Evolutionary conservation across 2,888 invertebrate genomes (phyloP), one percentile per base, ranked within the genome.

Genomic region (Dryocosmus kuriphilus): DNA sequence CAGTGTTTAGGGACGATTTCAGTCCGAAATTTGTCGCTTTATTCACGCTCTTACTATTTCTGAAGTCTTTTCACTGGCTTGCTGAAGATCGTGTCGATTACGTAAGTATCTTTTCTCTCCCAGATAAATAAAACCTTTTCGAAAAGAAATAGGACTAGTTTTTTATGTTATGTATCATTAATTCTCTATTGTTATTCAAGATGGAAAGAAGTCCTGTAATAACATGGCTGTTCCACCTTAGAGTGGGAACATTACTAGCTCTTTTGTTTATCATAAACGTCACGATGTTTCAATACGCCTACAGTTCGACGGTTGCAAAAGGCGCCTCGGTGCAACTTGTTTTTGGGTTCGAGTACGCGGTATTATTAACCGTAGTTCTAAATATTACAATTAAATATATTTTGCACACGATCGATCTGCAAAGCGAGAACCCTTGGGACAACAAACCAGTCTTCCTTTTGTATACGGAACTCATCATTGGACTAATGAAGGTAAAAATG

Each of bases 21-120:
- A 98, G 98, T 93, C 98, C 98, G 19, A 97, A 97, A 91, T 99
- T 99, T 93, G 98, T 99, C 86, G 98, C 98, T 38, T 93, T 99
- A 78, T 99, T 99, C 91, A 99, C 99, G 3, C 94, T 99, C 65
- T 93, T 99, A 77, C 93, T 99, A 80, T 99, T 99, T 92, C 93
- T 99, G 41, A 99, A 99, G 93, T 98, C 98, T 91, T 99, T 99
- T 93, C 99, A 99, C 93, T 99, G 99, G 99, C 93, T 99, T 60
- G 98, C 98, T 24, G 99, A 99, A 92, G 99, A 99, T 90, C 94
- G 99, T 90, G 98, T 99, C 51, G 99, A 99, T 92, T 99, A 97
- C 94, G 98, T 98, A 93, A 96, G 71, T 71, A 63, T 16, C 41
- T 55, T 75, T 76, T 51, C 2, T 61, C 38, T n/a, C 30, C 30